Percentiles rank a stretch among this genome's conserved stretches.
These are phyloP conservation scores for Campoplex capitator DNA, from an alignment of 2,888 invertebrate species.

Conservation along the genomic window DNA sequence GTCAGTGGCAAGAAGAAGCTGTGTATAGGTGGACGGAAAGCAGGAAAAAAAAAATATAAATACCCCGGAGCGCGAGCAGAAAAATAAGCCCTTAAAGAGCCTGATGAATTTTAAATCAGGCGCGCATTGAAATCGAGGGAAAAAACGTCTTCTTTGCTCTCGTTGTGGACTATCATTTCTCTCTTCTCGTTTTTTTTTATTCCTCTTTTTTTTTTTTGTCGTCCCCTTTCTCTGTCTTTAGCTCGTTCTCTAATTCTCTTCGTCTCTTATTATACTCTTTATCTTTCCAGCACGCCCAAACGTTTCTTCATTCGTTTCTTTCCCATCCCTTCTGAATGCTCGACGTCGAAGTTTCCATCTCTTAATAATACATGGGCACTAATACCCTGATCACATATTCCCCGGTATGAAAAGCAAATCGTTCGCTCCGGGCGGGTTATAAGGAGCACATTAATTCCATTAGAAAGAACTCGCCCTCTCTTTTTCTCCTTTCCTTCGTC, in stretches of 20 bases:
- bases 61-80: conserved; percentile 83
- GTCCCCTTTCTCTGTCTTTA: conserved; percentile 59
- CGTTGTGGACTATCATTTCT: conserved; percentile 79
- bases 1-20: conserved; percentile 41
- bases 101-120: conserved; percentile 85
- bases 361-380: conserved; percentile 84
- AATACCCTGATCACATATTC: conserved; percentile 85
- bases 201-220: conserved; percentile 74
- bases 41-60: conserved; percentile 81
- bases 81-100: conserved; percentile 84
- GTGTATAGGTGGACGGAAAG: conserved; percentile 31
- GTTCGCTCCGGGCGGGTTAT: conserved; percentile 81
- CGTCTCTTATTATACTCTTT: conserved; percentile 37
- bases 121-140: conserved; percentile 82
- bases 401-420: conserved; percentile 83
- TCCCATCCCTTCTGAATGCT: conserved; percentile 54
- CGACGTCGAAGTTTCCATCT: conserved; percentile 81
- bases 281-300: conserved; percentile 60
- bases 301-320: conserved; percentile 51
- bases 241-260: conserved; percentile 29
- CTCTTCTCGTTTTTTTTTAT: conserved; percentile 64
- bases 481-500: conserved; percentile 38
- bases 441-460: conserved; percentile 84
- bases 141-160: conserved; percentile 82
- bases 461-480: conserved; percentile 75